Conservation (phyloP, 2,888 invertebrate genomes). For the Lydus trimaculatus region DNA sequence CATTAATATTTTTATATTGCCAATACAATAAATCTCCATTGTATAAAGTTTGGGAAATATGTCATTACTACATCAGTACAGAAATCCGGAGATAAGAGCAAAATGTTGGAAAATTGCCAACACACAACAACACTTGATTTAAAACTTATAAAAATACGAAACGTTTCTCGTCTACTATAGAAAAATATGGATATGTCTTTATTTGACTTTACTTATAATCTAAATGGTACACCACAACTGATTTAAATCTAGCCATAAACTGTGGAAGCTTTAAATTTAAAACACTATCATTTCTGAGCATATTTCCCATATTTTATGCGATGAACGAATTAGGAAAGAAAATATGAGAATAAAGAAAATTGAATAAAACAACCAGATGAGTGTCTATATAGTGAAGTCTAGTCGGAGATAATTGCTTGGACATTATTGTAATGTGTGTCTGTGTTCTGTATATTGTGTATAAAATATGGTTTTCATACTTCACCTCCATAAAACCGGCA, state of each 20-base stretch:
- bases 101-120: background rate
- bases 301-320: background rate
- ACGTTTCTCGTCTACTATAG: background rate
- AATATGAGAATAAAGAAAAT: background rate
- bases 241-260: background rate
- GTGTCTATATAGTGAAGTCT: too few species aligned
- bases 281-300: background rate
- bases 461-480: background rate
- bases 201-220: background rate
- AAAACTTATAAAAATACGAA: background rate
- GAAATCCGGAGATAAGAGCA: background rate
- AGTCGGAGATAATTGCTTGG: background rate
- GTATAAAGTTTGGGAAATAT: background rate
- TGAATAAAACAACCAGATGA: background rate
- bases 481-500: background rate
- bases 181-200: slow-evolving; percentile 5
- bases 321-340: background rate
- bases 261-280: background rate
- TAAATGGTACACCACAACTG: background rate
- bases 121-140: background rate
- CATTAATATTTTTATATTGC: background rate
- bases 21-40: background rate
- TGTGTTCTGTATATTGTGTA: background rate
- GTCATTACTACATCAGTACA: background rate
- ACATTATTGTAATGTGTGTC: slow-evolving; percentile 4